These are phyloP conservation scores for Halesus radiatus DNA, from an alignment of 1,140 invertebrate species.

Conservation along the genomic window DNA sequence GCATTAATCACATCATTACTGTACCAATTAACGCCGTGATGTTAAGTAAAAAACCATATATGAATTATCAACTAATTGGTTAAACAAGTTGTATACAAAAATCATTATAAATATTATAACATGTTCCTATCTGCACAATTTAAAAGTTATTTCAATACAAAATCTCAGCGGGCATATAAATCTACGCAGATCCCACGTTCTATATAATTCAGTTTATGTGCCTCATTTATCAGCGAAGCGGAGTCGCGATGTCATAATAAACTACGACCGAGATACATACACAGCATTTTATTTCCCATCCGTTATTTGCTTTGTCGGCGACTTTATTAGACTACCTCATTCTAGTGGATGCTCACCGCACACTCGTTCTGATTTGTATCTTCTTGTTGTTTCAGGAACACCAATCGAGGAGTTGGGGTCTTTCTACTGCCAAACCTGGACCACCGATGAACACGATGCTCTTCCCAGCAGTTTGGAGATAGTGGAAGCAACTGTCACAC, in stretches of 20 bases:
- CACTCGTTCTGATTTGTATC: no score
- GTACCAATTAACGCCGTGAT: background rate
- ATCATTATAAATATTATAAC: no score
- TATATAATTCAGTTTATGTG: constrained; percentile 5
- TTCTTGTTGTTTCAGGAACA: constrained; percentile 51
- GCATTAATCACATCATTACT: background rate
- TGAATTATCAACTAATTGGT: no score
- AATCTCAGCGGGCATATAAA: background rate
- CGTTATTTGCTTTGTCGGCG: background rate
- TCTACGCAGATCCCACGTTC: constrained; percentile 1
- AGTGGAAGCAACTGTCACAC: constrained; percentile 65
- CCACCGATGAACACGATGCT: background rate
- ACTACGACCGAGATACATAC: background rate
- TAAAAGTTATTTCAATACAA: background rate
- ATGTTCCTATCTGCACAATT: no score
- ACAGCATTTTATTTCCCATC: background rate
- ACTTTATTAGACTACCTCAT: constrained; percentile 1
- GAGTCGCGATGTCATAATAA: no score
- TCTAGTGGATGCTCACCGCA: background rate
- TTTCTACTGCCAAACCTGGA: constrained; percentile 66
- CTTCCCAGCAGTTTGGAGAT: constrained; percentile 58
- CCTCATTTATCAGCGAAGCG: background rate
- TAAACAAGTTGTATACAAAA: no score
- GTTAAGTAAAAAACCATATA: no score
- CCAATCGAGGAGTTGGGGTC: constrained; percentile 55